Evolutionary conservation across 2,888 invertebrate genomes (phyloP).

Genomic region (Lagria hirta): DNA sequence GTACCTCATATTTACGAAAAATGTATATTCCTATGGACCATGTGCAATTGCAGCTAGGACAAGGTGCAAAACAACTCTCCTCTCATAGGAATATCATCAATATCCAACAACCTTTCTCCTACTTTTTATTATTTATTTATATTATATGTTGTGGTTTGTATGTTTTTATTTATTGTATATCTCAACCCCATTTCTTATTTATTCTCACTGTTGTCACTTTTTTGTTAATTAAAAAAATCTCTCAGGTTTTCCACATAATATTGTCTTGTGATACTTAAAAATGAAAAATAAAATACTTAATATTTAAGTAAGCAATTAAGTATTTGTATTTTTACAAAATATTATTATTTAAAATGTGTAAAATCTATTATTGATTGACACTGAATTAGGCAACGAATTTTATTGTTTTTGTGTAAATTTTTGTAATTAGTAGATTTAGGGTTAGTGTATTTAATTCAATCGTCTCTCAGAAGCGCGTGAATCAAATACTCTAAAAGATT

Average conservation of each 20-base stretch:
- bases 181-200: conserved; percentile 26
- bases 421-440: conserved; percentile 19
- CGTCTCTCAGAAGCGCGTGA: too few species aligned
- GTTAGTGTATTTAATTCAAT: too few species aligned
- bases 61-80: conserved; percentile 41
- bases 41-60: conserved; percentile 50
- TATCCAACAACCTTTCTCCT: conserved; percentile 22
- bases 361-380: conserved; percentile 32
- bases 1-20: conserved; percentile 50
- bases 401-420: conserved; percentile 19
- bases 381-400: conserved; percentile 26
- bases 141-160: conserved; percentile 32
- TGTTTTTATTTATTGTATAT: conserved; percentile 28
- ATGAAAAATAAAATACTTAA: conserved; percentile 48
- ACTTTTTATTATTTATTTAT: conserved; percentile 32
- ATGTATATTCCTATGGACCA: conserved; percentile 48
- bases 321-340: conserved; percentile 50
- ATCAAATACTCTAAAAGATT: too few species aligned
- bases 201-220: conserved; percentile 21
- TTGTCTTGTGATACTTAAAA: conserved; percentile 50
- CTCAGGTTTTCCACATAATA: conserved; percentile 29
- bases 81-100: conserved; percentile 25
- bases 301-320: conserved; percentile 48
- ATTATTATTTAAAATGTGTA: conserved; percentile 25
- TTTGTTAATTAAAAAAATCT: conserved; percentile 23